These are phyloP conservation scores for Odontomyia ornata DNA, from an alignment of 2,888 invertebrate species.

Conservation along the genomic window DNA sequence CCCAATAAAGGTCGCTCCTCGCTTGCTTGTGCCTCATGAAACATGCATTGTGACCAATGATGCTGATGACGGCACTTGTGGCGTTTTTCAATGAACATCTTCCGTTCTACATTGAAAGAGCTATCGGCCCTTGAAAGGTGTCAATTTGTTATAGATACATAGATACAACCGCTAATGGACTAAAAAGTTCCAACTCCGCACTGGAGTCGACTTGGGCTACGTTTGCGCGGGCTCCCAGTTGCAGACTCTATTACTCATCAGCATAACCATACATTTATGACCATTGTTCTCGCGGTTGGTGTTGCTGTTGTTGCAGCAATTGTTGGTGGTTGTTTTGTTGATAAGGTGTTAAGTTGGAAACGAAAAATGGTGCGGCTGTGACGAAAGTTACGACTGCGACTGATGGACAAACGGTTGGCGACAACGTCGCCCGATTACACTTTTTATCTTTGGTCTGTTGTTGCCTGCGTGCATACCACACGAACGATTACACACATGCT, in stretches of 20 bases:
- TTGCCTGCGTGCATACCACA: slow-evolving; percentile 31
- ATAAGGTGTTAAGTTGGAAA: slow-evolving; percentile 42
- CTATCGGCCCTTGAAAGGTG: slow-evolving; percentile 39
- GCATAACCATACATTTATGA: background rate
- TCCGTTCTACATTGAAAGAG: slow-evolving; percentile 36
- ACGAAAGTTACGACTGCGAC: background rate
- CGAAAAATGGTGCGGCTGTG: background rate
- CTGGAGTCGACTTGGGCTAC: background rate
- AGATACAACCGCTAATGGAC: background rate
- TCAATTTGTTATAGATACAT: slow-evolving; percentile 26
- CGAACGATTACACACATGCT: slow-evolving; percentile 29
- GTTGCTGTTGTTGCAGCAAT: background rate
- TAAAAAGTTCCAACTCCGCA: background rate
- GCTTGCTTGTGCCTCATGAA: background rate
- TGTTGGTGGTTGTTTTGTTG: slow-evolving; percentile 26
- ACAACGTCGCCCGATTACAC: slow-evolving; percentile 20
- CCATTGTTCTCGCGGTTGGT: background rate
- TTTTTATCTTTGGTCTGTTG: slow-evolving; percentile 40
- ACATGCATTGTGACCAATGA: slow-evolving; percentile 5
- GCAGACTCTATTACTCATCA: slow-evolving; percentile 27
- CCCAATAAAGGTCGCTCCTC: background rate
- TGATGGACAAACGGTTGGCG: background rate
- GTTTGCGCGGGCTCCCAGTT: slow-evolving; percentile 2
- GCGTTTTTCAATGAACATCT: slow-evolving; percentile 18
- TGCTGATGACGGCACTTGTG: background rate